Base-by-base conservation (phyloP, 1,140 invertebrate species). In the Trypoxylus dichotomus region DNA sequence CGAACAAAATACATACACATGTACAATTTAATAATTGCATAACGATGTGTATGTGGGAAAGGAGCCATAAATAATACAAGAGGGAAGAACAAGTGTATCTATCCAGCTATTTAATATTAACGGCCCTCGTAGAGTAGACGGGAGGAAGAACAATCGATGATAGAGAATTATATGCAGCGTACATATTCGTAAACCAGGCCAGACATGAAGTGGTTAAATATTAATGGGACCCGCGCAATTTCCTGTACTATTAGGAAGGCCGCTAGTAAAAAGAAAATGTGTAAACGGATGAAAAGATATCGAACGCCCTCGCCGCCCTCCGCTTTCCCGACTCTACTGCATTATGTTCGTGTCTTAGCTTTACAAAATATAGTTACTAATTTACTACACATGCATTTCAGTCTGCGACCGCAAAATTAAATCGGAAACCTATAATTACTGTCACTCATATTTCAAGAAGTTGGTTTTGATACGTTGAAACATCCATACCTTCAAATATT, bases 221-320 rank as follows among this genome's bases (percentile, higher is more conserved):
- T 68, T 68, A 68, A 68, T 68, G 13, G 60, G 27, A 68, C 10
- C 60, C 15, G 60, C 60, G 24, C 60, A 68, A 68, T 68, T 68
- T 68, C 60, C 60, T 68, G 6, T 29, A 24, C 24, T 68, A 24
- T 29, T 11, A 24, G 60, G 24, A 68, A 68, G 60, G 60, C 60
- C 27, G 24, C 15, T 54, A 19, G 25, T 24, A 68, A 68, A 68
- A 68, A 68, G 60, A 68, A 68, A 24, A 68, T 68, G 24, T 68
- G 21, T 68, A 68, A 68, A 68, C 60, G 21, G 60, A 68, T 68
- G 60, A 68, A 24, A 68, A 24, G 21, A 68, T 68, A 68, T 68
- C 24, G 60, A 68, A 68, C 60, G 60, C 27, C 2, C 19, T 1
- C 24, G 25, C 27, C 10, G 27, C 60, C 60, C 60, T 6, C 60